phyloP scores from a whole-genome alignment of 2,797 vertebrate species.

The Sebastes minor region DNA sequence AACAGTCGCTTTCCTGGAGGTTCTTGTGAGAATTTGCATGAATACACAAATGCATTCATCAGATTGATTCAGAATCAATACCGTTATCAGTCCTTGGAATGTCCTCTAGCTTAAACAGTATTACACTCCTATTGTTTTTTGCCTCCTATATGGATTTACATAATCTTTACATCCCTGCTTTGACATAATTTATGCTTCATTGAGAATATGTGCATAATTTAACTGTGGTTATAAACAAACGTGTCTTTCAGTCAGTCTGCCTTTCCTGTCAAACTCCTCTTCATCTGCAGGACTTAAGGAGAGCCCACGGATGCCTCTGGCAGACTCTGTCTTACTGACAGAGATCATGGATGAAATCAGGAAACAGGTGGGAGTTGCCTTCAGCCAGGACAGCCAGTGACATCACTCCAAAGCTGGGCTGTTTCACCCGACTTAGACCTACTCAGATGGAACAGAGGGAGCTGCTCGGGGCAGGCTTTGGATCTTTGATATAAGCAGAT shows the following conservation, averaged over 20 bases:
- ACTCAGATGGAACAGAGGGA: conserved; percentile 21
- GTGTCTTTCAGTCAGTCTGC: background rate
- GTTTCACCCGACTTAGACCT: conserved; percentile 52
- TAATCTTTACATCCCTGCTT: conserved; percentile 35
- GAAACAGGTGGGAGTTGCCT: conserved; percentile 73
- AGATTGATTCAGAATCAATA: conserved; percentile 7
- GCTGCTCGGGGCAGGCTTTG: conserved; percentile 14
- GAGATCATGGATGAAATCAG: conserved; percentile 76
- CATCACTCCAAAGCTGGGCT: conserved; percentile 17
- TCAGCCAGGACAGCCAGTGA: conserved; percentile 70
- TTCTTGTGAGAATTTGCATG: background rate
- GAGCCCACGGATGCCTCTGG: conserved; percentile 74
- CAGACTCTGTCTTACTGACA: conserved; percentile 69
- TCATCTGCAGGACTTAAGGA: conserved; percentile 62
- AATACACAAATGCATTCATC: background rate
- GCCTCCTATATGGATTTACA: conserved; percentile 21
- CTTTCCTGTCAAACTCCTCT: background rate
- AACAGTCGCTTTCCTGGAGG: background rate
- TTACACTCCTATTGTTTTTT: conserved; percentile 5
- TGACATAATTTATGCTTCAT: conserved; percentile 6
- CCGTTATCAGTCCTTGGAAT: conserved; percentile 27
- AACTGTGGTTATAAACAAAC: background rate
- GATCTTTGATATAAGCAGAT: conserved; percentile 36
- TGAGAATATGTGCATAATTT: conserved; percentile 27
- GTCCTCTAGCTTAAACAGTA: conserved; percentile 11